Evolutionary conservation across 53 echinoderm and acorn worm species (phyloP).

Genomic region (Holothuria scabra): DNA sequence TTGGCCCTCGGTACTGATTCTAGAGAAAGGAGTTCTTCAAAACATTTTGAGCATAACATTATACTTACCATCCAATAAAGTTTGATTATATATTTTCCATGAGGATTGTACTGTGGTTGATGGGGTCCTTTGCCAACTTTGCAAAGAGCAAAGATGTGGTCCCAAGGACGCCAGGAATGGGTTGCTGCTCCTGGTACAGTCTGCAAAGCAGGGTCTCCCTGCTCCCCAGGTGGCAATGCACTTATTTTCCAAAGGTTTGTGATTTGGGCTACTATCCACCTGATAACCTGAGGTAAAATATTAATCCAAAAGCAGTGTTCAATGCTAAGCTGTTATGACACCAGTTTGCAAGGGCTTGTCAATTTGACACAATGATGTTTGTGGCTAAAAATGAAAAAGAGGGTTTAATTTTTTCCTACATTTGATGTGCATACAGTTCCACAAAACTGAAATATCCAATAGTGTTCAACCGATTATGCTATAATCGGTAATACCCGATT

Average conservation of each 20-base stretch:
- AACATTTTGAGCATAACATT: too few relatives aligned
- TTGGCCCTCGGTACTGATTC: too few relatives aligned
- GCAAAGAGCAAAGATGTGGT: slow-evolving; percentile 95
- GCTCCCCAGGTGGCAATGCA: slow-evolving; percentile 59
- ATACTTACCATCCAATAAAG: slow-evolving; percentile 95
- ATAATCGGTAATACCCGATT: too few relatives aligned
- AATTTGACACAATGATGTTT: too few relatives aligned
- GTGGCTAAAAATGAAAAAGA: too few relatives aligned
- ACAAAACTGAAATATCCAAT: too few relatives aligned
- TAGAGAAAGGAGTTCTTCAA: too few relatives aligned
- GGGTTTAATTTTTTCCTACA: too few relatives aligned
- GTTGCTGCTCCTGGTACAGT: slow-evolving; percentile 69
- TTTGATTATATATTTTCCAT: slow-evolving; percentile 93
- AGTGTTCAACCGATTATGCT: too few relatives aligned
- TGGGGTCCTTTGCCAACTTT: slow-evolving; percentile 95
- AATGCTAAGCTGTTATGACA: slow-evolving; percentile 3
- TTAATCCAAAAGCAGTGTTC: background rate
- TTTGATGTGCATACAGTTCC: too few relatives aligned
- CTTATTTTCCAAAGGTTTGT: slow-evolving; percentile 80
- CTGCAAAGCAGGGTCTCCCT: slow-evolving; percentile 60
- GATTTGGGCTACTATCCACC: slow-evolving; percentile 93
- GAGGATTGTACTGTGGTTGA: slow-evolving; percentile 91
- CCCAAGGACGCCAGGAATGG: slow-evolving; percentile 96
- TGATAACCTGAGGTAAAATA: slow-evolving; percentile 61
- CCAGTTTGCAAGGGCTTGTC: too few relatives aligned